These are phyloP conservation scores for Tonatia bakeri DNA, from an alignment of 2,113 vertebrate species.

Conservation along the genomic window DNA sequence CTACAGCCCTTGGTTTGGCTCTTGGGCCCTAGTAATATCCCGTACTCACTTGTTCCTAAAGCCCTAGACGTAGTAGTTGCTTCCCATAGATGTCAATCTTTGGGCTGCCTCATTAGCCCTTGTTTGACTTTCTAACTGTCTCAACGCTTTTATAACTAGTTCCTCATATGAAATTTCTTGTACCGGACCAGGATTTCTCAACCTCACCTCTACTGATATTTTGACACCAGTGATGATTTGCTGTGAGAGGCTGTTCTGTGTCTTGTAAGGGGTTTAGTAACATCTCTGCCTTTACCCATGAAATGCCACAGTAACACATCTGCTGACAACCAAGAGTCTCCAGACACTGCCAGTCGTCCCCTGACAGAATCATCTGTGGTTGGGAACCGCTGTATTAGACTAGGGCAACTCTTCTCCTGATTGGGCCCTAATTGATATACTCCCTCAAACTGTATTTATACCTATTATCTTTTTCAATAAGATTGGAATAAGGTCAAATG, in stretches of 20 bases:
- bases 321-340: background rate
- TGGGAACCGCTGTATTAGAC: background rate
- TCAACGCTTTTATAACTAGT: background rate
- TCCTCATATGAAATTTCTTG: background rate
- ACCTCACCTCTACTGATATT: background rate
- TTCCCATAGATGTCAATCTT: background rate
- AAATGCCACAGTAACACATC: background rate
- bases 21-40: background rate
- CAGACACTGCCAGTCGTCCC: background rate
- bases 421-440: background rate
- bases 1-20: background rate
- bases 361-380: background rate
- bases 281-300: background rate
- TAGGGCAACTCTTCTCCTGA: background rate
- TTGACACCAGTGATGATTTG: background rate
- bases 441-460: background rate
- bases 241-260: background rate
- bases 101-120: background rate
- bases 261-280: background rate
- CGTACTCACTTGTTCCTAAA: background rate
- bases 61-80: background rate
- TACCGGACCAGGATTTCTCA: background rate
- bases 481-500: background rate
- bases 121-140: background rate
- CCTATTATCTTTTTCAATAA: background rate